Conservation (phyloP, 2,888 invertebrate genomes). For the Macrophya alboannulata region DNA sequence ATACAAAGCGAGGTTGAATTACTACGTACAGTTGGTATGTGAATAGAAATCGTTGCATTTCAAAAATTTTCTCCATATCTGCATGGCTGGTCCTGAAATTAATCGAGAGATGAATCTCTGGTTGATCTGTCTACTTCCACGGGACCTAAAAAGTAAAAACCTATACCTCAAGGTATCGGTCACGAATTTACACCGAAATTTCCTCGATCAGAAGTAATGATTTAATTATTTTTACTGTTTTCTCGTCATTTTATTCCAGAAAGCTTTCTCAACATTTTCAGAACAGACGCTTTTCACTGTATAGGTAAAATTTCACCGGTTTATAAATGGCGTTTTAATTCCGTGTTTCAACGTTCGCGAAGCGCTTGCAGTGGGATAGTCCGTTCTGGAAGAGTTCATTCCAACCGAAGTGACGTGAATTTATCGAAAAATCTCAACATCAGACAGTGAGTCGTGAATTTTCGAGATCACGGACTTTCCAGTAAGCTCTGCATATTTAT, state of each 20-base stretch:
- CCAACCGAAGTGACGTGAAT: conserved; percentile 5
- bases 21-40: neutral
- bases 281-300: neutral
- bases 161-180: neutral
- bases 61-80: no score
- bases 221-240: neutral
- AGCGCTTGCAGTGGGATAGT: neutral
- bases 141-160: neutral
- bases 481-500: conserved; percentile 6
- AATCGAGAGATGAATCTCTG: no score
- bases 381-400: neutral
- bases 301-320: neutral
- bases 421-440: neutral
- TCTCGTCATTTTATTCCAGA: neutral
- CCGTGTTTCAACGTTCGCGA: neutral
- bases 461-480: neutral
- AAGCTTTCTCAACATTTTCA: neutral
- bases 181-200: neutral
- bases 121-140: neutral
- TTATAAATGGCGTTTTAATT: neutral
- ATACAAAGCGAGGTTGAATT: neutral
- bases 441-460: conserved; percentile 6
- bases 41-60: no score
- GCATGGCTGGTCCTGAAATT: neutral
- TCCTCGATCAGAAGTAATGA: neutral